These are phyloP conservation scores for Cheilosia scutellata DNA, from an alignment of 2,888 invertebrate species.

Conservation along the genomic window DNA sequence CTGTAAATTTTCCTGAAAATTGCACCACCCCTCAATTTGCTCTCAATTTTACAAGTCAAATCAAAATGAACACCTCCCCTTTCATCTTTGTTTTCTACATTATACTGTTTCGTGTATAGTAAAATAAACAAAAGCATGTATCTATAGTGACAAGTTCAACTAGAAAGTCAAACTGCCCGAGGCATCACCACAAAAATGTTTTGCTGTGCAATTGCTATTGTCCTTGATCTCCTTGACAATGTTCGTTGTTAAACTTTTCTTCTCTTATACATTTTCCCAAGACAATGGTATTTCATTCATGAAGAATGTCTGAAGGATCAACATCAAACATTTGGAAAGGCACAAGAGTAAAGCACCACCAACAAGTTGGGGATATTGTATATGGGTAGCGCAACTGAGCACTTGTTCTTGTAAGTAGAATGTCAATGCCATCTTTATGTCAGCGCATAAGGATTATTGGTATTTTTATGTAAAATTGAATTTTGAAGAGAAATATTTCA, in stretches of 20 bases:
- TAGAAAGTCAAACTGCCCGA: slow-evolving; percentile 4
- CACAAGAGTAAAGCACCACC: background rate
- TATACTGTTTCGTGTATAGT: background rate
- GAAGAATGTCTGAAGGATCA: slow-evolving; percentile 2
- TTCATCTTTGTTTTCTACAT: too few species aligned
- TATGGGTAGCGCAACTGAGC: too few species aligned
- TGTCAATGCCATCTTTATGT: too few species aligned
- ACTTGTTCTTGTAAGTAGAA: too few species aligned
- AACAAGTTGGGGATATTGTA: background rate
- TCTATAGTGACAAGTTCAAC: slow-evolving; percentile 1
- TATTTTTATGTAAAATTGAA: too few species aligned
- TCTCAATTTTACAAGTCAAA: too few species aligned
- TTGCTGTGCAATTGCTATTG: background rate
- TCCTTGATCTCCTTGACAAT: slow-evolving; percentile 3
- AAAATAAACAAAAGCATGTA: background rate
- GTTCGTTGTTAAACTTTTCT: slow-evolving; percentile 6
- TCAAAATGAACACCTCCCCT: too few species aligned
- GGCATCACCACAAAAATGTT: background rate
- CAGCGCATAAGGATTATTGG: too few species aligned
- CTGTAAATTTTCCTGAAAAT: too few species aligned
- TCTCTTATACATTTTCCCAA: background rate
- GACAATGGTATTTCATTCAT: slow-evolving; percentile 9
- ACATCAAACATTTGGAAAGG: slow-evolving; percentile 1
- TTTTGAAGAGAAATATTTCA: too few species aligned
- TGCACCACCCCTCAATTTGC: too few species aligned